Evolutionary conservation across 2,113 vertebrate genomes (phyloP).

Genomic region (Psilopogon haemacephalus): DNA sequence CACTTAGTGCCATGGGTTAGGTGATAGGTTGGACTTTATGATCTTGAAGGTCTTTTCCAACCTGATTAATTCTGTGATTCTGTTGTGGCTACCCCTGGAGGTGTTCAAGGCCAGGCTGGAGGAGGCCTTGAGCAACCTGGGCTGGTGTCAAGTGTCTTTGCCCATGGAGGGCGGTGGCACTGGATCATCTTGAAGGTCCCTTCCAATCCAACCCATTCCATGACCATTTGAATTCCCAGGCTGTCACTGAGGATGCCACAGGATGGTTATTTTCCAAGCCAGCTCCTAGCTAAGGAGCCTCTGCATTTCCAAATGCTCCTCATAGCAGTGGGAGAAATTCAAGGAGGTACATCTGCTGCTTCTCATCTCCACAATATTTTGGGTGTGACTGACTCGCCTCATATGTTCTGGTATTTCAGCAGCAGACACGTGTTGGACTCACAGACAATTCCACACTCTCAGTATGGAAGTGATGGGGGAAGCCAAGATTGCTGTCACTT

Average conservation of each 20-base stretch:
- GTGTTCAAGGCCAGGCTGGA: no score
- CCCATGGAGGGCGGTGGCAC: no score
- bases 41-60: no score
- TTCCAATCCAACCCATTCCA: no score
- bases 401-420: constrained; percentile 64
- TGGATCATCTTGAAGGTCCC: no score
- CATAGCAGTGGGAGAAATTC: constrained; percentile 50
- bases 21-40: no score
- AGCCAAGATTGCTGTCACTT: constrained; percentile 45
- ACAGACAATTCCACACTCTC: constrained; percentile 56
- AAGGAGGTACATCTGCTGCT: constrained; percentile 58
- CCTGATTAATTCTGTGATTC: no score
- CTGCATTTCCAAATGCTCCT: constrained; percentile 50
- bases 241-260: not conserved
- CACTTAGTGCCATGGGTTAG: no score
- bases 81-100: no score
- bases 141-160: no score
- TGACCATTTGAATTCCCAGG: not conserved
- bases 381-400: constrained; percentile 67
- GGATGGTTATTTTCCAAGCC: not conserved
- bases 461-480: constrained; percentile 33
- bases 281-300: not conserved
- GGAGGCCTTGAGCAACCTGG: no score
- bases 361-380: constrained; percentile 64
- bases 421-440: constrained; percentile 63